Evolutionary conservation across 2,113 vertebrate species (phyloP).

Genomic region (Neodontobutis hainanensis): DNA sequence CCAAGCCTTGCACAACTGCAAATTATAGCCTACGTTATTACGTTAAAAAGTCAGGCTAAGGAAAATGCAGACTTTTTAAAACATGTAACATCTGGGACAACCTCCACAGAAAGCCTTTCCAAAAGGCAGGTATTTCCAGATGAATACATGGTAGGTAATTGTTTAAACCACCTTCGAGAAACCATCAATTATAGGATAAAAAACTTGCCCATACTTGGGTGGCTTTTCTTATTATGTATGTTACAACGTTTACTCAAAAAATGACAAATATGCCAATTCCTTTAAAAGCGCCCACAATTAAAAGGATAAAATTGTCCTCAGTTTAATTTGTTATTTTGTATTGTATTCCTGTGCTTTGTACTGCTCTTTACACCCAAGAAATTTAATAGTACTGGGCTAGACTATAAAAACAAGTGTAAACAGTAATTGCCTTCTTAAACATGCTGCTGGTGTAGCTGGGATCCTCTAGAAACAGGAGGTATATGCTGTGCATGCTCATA

Average conservation of each 20-base stretch:
- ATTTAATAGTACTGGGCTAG: constrained; percentile 35
- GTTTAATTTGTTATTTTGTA: constrained; percentile 35
- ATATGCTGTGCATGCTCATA: constrained; percentile 48
- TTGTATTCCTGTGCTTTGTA: constrained; percentile 10
- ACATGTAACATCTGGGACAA: too few relatives aligned
- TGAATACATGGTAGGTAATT: too few relatives aligned
- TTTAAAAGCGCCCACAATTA: background rate
- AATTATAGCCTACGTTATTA: too few relatives aligned
- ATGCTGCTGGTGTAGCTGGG: constrained; percentile 44
- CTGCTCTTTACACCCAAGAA: constrained; percentile 33
- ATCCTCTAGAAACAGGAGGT: constrained; percentile 47
- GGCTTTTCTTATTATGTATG: background rate
- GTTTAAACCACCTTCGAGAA: too few relatives aligned
- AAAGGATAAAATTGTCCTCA: constrained; percentile 30
- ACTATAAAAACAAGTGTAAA: constrained; percentile 51
- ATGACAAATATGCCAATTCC: background rate
- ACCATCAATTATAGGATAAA: too few relatives aligned
- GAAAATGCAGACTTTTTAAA: too few relatives aligned
- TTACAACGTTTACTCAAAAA: background rate
- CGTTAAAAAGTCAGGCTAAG: too few relatives aligned
- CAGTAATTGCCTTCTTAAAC: constrained; percentile 65
- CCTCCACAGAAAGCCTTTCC: too few relatives aligned
- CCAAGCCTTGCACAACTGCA: too few relatives aligned
- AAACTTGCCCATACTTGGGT: too few relatives aligned
- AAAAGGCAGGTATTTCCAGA: too few relatives aligned